Conservation (phyloP, 2,888 invertebrate genomes). For the Lordiphosa fenestrarum region DNA sequence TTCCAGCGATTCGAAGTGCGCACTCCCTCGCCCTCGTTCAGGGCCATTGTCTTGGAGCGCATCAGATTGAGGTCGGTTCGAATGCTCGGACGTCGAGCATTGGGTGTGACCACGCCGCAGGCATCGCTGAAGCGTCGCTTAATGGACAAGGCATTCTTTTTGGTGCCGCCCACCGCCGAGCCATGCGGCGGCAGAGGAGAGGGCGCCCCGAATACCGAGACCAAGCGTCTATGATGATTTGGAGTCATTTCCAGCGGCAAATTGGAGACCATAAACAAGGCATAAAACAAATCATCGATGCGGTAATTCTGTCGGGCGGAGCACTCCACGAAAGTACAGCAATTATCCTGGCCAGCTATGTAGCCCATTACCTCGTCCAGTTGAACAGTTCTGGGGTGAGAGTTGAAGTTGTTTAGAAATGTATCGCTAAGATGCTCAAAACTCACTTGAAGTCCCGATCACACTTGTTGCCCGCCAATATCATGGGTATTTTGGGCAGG, state of each 20-base stretch:
- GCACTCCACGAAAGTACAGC: constrained; percentile 90
- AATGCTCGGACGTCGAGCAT: constrained; percentile 92
- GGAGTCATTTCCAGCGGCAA: constrained; percentile 94
- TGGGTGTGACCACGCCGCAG: constrained; percentile 93
- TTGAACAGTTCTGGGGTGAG: constrained; percentile 85
- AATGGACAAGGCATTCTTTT: constrained; percentile 89
- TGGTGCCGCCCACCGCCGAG: constrained; percentile 84
- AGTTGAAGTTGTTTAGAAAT: too few species aligned
- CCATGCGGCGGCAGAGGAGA: constrained; percentile 88
- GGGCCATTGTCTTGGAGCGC: constrained; percentile 89
- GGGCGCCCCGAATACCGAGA: constrained; percentile 88
- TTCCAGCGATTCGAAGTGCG: constrained; percentile 77
- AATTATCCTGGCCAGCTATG: constrained; percentile 87
- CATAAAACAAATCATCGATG: constrained; percentile 92
- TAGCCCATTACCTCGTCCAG: constrained; percentile 89
- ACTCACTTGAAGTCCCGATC: constrained; percentile 88
- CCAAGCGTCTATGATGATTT: constrained; percentile 90
- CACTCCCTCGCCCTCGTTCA: constrained; percentile 85
- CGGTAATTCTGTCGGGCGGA: constrained; percentile 91
- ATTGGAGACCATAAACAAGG: constrained; percentile 90
- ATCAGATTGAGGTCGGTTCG: constrained; percentile 93
- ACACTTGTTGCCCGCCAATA: constrained; percentile 93
- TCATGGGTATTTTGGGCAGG: constrained; percentile 89
- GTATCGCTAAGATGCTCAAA: not conserved
- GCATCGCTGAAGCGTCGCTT: constrained; percentile 92